These are phyloP conservation scores for Alligator mississippiensis DNA, from an alignment of 2,113 vertebrate species.

Conservation along the genomic window DNA sequence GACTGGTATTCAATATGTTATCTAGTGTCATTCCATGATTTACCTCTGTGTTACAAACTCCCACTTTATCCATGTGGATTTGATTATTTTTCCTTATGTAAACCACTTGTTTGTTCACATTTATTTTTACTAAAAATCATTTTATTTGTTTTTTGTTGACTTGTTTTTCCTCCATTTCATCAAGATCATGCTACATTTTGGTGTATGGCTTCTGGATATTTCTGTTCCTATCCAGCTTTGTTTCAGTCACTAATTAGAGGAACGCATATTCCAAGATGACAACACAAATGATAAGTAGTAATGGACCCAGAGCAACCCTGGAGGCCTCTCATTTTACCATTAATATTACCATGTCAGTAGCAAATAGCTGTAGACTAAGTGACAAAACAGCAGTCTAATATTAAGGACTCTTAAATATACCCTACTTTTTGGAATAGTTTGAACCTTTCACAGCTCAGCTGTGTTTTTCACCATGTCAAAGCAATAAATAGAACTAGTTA, in stretches of 20 bases:
- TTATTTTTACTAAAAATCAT: neutral
- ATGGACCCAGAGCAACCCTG: neutral
- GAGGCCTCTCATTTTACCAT: neutral
- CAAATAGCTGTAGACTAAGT: neutral
- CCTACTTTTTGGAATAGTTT: neutral
- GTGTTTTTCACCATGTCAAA: neutral
- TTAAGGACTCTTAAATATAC: neutral
- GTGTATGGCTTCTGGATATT: neutral
- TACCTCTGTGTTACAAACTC: neutral
- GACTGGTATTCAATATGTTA: neutral
- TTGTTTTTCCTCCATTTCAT: neutral
- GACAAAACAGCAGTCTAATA: neutral
- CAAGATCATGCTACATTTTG: neutral
- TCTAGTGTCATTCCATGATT: neutral
- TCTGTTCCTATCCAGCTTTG: neutral
- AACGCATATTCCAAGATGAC: neutral
- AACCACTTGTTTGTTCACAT: neutral
- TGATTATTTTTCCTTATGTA: neutral
- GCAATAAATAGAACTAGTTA: neutral
- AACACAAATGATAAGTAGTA: neutral
- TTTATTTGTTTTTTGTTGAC: neutral
- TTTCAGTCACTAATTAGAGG: neutral
- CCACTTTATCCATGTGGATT: neutral
- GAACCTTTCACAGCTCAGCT: neutral
- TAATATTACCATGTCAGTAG: neutral